Evolutionary conservation across 2,797 vertebrate species (phyloP).

Genomic region (Odontamblyopus rebecca): DNA sequence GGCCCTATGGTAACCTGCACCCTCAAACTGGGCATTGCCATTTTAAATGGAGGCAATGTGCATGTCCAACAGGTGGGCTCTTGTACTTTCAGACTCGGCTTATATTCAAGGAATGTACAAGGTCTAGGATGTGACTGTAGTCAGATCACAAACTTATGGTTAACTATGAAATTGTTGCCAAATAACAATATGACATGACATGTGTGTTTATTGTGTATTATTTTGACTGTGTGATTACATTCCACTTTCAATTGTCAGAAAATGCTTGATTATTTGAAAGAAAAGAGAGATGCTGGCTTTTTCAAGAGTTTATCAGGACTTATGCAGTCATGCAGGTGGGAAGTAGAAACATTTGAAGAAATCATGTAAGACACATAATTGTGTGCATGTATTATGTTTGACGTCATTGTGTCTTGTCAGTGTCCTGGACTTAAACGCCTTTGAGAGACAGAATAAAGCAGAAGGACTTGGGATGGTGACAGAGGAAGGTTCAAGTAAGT

Average conservation of each 20-base stretch:
- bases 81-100: neutral
- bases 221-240: neutral
- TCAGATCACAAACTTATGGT: neutral
- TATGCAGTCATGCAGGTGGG: slow-evolving; percentile 96
- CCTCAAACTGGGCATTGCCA: slow-evolving; percentile 95
- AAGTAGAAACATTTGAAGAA: neutral
- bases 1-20: slow-evolving; percentile 95
- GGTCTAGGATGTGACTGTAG: neutral
- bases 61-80: slow-evolving; percentile 90
- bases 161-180: neutral
- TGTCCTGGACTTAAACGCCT: slow-evolving; percentile 98
- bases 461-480: slow-evolving; percentile 99
- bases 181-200: neutral
- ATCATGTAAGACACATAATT: neutral
- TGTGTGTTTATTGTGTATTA: neutral
- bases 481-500: slow-evolving; percentile 98
- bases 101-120: neutral
- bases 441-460: slow-evolving; percentile 99
- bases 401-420: slow-evolving; percentile 58
- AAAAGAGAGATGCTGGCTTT: slow-evolving; percentile 97
- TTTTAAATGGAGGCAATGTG: slow-evolving; percentile 95
- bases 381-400: slow-evolving; percentile 3
- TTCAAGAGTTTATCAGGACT: slow-evolving; percentile 97
- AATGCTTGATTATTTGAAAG: slow-evolving; percentile 98
- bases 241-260: slow-evolving; percentile 75